Evolutionary conservation across 2,797 vertebrate genomes (phyloP).

Genomic region (Poecilia picta): DNA sequence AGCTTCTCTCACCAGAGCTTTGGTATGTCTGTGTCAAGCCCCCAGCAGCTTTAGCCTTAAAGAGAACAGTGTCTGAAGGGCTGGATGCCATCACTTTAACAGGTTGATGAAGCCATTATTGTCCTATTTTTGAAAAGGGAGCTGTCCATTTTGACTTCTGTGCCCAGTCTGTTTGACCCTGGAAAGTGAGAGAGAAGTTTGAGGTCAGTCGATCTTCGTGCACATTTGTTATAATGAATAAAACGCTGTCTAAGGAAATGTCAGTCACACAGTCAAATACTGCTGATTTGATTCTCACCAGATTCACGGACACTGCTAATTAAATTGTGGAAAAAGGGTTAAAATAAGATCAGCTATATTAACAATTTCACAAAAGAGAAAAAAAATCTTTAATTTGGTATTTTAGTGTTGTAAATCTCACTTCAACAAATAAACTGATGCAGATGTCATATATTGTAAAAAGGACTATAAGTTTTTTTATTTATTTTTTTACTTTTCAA

Average conservation of each 20-base stretch:
- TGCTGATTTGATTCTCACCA: neutral
- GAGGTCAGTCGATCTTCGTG: too few relatives aligned
- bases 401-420: neutral
- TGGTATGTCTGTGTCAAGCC: neutral
- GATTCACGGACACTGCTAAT: neutral
- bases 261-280: neutral
- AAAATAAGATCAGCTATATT: neutral
- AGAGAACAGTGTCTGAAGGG: neutral
- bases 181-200: too few relatives aligned
- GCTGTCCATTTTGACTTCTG: neutral
- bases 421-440: neutral
- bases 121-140: neutral
- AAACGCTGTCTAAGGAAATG: neutral
- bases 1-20: conserved; percentile 7
- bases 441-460: neutral
- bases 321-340: neutral
- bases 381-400: neutral
- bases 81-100: neutral
- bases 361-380: neutral
- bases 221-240: neutral
- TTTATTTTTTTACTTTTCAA: too few relatives aligned
- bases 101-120: neutral
- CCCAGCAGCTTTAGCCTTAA: neutral
- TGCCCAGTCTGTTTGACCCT: neutral
- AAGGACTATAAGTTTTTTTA: neutral